Percentiles rank a stretch among this genome's conserved stretches.
Conservation (phyloP, 1,140 invertebrate species). For the Brachionus paranguensis region DNA sequence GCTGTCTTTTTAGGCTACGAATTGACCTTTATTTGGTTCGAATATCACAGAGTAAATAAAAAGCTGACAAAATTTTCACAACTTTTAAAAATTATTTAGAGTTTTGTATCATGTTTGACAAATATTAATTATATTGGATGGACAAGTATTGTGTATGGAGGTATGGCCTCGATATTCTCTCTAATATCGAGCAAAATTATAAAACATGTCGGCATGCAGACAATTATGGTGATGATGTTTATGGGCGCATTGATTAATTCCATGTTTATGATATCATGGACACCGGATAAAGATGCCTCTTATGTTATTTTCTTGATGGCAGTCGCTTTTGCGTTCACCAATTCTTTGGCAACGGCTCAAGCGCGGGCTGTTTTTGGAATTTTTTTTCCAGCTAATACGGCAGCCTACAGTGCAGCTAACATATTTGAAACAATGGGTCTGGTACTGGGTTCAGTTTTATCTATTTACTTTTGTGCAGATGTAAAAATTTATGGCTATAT, state of each 20-base stretch:
- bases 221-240: conserved; percentile 30
- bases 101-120: conserved; percentile 20
- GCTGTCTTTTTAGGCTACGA: conserved; percentile 15
- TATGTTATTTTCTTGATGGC: conserved; percentile 30
- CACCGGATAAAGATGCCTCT: background rate
- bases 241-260: conserved; percentile 21
- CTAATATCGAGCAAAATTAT: background rate
- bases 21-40: conserved; percentile 31
- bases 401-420: background rate
- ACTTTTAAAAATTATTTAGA: background rate
- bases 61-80: background rate
- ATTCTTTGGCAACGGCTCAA: conserved; percentile 16
- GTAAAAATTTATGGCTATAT: conserved; percentile 33
- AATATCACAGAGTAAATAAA: conserved; percentile 9
- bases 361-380: conserved; percentile 33
- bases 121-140: conserved; percentile 35
- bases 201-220: background rate
- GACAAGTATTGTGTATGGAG: conserved; percentile 22
- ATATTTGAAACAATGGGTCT: conserved; percentile 38
- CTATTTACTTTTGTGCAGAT: conserved; percentile 5
- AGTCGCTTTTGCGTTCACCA: conserved; percentile 3
- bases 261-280: conserved; percentile 35
- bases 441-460: background rate
- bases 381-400: conserved; percentile 1
- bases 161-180: conserved; percentile 22